Evolutionary conservation across 2,888 invertebrate species (phyloP).

Genomic region (Eledona agricola): DNA sequence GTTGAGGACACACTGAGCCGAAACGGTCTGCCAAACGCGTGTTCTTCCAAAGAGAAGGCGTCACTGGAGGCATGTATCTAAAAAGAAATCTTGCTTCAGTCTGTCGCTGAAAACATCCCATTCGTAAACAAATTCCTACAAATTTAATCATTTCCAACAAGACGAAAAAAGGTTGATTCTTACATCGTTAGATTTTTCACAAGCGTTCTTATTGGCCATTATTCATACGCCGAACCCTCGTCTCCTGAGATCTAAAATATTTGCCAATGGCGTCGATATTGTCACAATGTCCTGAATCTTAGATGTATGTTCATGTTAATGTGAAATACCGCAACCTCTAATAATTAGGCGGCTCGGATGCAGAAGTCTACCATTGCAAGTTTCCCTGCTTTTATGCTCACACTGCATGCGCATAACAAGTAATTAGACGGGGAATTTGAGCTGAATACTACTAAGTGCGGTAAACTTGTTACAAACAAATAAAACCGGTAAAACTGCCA

Average conservation of each 20-base stretch:
- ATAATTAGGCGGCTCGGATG: too few species aligned
- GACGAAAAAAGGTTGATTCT: conserved; percentile 29
- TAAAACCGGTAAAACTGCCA: too few species aligned
- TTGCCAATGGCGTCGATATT: too few species aligned
- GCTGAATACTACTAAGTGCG: background rate
- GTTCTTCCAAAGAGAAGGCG: conserved; percentile 87
- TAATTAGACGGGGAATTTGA: background rate
- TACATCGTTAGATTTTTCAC: conserved; percentile 28
- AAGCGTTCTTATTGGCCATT: conserved; percentile 26
- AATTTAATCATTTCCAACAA: conserved; percentile 24
- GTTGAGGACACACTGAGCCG: conserved; percentile 90
- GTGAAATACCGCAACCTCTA: too few species aligned
- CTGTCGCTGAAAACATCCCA: conserved; percentile 13
- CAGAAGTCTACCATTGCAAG: background rate
- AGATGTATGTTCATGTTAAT: too few species aligned
- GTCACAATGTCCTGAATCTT: too few species aligned
- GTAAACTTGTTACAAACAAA: too few species aligned
- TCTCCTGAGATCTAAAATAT: too few species aligned
- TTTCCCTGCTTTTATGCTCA: conserved; percentile 1
- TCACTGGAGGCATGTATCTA: conserved; percentile 94
- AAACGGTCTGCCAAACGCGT: conserved; percentile 82
- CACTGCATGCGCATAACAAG: background rate
- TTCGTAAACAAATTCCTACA: conserved; percentile 17
- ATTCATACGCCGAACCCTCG: conserved; percentile 26
- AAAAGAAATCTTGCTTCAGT: conserved; percentile 13